Percentiles rank a stretch among this genome's conserved stretches.
Evolutionary conservation across 2,888 invertebrate species (phyloP).

Genomic region (Bellardia pandia): DNA sequence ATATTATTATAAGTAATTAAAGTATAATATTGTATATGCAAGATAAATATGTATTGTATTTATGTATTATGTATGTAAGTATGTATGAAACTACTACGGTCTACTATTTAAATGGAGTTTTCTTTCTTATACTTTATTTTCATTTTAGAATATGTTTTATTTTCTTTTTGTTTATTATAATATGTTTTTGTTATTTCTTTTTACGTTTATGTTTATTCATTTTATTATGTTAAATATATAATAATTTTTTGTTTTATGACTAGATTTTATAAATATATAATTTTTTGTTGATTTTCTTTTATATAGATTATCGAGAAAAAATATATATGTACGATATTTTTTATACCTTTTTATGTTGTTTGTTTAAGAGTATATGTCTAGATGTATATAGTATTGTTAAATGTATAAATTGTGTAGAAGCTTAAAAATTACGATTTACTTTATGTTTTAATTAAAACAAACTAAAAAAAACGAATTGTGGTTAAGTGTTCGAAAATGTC

Average conservation of each 20-base stretch:
- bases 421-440: constrained; percentile 64
- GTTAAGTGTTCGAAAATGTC: constrained; percentile 54
- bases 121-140: constrained; percentile 11
- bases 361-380: constrained; percentile 48
- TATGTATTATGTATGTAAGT: constrained; percentile 38
- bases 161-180: constrained; percentile 36
- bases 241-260: constrained; percentile 71
- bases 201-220: constrained; percentile 42
- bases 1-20: constrained; percentile 30
- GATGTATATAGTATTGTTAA: constrained; percentile 29
- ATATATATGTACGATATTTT: constrained; percentile 58
- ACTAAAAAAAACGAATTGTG: constrained; percentile 68
- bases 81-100: constrained; percentile 64
- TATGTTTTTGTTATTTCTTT: constrained; percentile 46
- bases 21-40: constrained; percentile 42
- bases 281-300: constrained; percentile 49
- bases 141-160: constrained; percentile 59
- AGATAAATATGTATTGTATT: constrained; percentile 55
- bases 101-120: constrained; percentile 70
- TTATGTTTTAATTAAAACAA: constrained; percentile 50
- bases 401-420: constrained; percentile 66
- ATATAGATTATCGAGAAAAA: constrained; percentile 69
- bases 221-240: constrained; percentile 49
- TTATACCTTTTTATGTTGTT: constrained; percentile 4
- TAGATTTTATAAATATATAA: constrained; percentile 73